Evolutionary conservation across 2,113 vertebrate genomes (phyloP).

Genomic region (Prionailurus bengalensis): DNA sequence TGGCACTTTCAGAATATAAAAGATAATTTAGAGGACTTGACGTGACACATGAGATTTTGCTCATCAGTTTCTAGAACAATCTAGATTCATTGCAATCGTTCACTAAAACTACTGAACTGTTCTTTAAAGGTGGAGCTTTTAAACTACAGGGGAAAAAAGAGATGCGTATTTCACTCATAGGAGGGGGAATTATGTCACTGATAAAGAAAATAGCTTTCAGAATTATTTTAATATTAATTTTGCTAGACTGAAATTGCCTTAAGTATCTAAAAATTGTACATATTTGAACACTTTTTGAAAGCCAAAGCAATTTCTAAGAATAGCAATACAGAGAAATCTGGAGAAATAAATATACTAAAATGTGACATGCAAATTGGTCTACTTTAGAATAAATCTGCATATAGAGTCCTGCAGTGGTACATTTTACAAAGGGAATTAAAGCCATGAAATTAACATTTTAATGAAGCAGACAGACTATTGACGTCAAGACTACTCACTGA

Average conservation of each 20-base stretch:
- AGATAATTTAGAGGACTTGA: neutral
- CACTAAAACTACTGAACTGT: neutral
- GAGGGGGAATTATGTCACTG: neutral
- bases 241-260: slow-evolving; percentile 48
- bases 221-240: slow-evolving; percentile 56
- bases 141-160: neutral
- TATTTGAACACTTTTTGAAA: slow-evolving; percentile 54
- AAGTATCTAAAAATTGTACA: slow-evolving; percentile 58
- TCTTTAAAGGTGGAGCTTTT: neutral
- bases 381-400: slow-evolving; percentile 86
- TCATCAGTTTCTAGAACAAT: neutral
- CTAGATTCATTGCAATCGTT: neutral
- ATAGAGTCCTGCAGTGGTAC: slow-evolving; percentile 83
- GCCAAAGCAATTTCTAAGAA: slow-evolving; percentile 83
- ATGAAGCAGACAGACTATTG: slow-evolving; percentile 89
- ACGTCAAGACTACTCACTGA: slow-evolving; percentile 87
- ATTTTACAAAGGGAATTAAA: slow-evolving; percentile 89
- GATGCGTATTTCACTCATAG: slow-evolving; percentile 5
- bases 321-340: slow-evolving; percentile 77
- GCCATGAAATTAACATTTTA: slow-evolving; percentile 91
- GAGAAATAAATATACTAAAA: slow-evolving; percentile 84
- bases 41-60: neutral
- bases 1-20: slow-evolving; percentile 41
- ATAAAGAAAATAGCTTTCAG: slow-evolving; percentile 19
- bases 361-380: slow-evolving; percentile 83